These are phyloP conservation scores for Rhinopomastus cyanomelas DNA, from an alignment of 2,113 vertebrate species.

Conservation along the genomic window DNA sequence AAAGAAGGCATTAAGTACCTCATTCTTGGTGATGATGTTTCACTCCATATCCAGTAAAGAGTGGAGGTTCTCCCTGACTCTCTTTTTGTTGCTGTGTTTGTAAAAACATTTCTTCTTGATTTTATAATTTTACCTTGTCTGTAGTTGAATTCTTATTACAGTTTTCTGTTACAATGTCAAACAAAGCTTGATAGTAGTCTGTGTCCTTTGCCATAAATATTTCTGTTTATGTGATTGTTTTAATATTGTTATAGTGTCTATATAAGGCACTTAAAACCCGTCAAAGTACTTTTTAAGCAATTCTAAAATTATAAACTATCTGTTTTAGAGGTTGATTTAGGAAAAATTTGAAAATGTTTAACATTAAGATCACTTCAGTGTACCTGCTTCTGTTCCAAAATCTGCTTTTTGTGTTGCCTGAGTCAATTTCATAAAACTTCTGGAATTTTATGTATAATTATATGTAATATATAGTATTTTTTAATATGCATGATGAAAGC, in stretches of 20 bases:
- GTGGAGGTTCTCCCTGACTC: no score
- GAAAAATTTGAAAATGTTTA: neutral
- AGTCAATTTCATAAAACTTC: neutral
- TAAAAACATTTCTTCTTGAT: no score
- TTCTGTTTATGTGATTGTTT: neutral
- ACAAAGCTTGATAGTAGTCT: neutral
- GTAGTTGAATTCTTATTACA: neutral
- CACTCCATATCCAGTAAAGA: no score
- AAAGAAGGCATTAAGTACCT: no score
- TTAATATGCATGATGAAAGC: neutral
- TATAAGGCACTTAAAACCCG: neutral
- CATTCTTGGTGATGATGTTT: no score
- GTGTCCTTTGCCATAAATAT: neutral
- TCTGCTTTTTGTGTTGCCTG: neutral
- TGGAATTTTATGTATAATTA: neutral
- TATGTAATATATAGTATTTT: no score
- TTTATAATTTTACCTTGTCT: neutral
- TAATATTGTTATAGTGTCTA: neutral
- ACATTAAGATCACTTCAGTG: neutral
- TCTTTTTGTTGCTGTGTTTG: no score
- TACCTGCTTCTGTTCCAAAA: neutral
- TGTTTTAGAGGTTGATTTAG: neutral
- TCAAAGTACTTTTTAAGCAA: neutral
- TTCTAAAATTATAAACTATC: neutral
- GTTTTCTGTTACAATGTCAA: neutral